Evolutionary conservation across 2,113 vertebrate species (phyloP).

Genomic region (Nycticebus coucang): DNA sequence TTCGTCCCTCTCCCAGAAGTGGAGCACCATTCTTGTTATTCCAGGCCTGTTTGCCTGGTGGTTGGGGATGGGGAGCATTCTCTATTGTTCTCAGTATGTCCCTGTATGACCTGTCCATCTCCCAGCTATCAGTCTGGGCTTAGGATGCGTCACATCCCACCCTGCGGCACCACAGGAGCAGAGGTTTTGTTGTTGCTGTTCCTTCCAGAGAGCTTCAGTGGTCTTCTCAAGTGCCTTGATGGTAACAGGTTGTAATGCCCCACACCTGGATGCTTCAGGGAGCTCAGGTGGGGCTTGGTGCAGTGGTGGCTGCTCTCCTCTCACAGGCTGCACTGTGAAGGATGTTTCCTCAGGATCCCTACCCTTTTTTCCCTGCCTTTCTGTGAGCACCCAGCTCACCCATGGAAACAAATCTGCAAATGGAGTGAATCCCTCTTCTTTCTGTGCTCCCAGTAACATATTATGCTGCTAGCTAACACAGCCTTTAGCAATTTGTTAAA

Average conservation of each 20-base stretch:
- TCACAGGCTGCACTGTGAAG: too few relatives aligned
- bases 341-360: not conserved
- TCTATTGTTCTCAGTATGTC: not conserved
- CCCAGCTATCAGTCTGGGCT: not conserved
- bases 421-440: not conserved
- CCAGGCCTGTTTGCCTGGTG: not conserved
- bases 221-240: not conserved
- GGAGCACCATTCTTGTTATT: not conserved
- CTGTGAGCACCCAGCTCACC: too few relatives aligned
- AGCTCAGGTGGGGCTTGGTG: not conserved
- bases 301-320: rapidly evolving
- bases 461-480: not conserved
- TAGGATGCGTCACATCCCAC: not conserved
- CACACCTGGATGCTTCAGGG: not conserved
- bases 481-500: not conserved
- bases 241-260: not conserved
- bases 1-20: not conserved
- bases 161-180: rapidly evolving
- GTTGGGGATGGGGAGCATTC: not conserved
- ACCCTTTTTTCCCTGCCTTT: not conserved
- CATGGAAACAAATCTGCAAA: not conserved
- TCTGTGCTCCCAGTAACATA: not conserved
- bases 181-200: not conserved
- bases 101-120: not conserved
- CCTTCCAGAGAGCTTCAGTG: not conserved